A percentile compares a stretch with the other conserved stretches of the same genome.
phyloP scores from a whole-genome alignment of 2,113 vertebrate species.

The Hypomesus transpacificus region DNA sequence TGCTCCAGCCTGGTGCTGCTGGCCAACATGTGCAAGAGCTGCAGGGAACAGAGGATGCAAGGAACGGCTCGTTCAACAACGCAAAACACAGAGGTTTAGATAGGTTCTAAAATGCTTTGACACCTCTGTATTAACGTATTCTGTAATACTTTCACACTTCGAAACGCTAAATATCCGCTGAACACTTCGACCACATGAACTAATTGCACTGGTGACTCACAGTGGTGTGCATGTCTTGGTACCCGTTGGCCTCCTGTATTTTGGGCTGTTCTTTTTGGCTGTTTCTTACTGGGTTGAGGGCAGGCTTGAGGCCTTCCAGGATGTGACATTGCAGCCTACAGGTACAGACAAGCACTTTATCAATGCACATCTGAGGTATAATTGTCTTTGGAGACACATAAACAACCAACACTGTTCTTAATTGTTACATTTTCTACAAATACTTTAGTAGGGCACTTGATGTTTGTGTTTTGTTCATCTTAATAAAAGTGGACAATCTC shows the following conservation, averaged over 20 bases:
- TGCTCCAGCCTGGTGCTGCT: conserved; percentile 77
- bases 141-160: too few species aligned
- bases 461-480: not conserved
- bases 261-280: conserved; percentile 42
- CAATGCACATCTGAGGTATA: not conserved
- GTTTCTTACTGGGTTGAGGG: conserved; percentile 67
- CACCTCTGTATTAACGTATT: too few species aligned
- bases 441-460: too few species aligned
- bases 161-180: too few species aligned
- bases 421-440: too few species aligned
- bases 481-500: not conserved
- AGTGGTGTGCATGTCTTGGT: conserved; percentile 75
- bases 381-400: not conserved
- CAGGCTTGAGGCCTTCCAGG: conserved; percentile 73
- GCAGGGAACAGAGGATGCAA: conserved; percentile 30
- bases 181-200: not conserved
- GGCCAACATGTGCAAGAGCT: conserved; percentile 76
- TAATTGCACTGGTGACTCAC: conserved; percentile 51
- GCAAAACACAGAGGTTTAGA: too few species aligned
- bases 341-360: not conserved
- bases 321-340: conserved; percentile 79
- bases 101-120: too few species aligned
- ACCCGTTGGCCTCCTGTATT: conserved; percentile 53
- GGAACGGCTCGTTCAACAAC: too few species aligned
- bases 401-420: not conserved